A percentile compares a stretch with the other conserved stretches of the same genome.
Conservation (phyloP, 1,140 invertebrate species). For the Drosophila willistoni region DNA sequence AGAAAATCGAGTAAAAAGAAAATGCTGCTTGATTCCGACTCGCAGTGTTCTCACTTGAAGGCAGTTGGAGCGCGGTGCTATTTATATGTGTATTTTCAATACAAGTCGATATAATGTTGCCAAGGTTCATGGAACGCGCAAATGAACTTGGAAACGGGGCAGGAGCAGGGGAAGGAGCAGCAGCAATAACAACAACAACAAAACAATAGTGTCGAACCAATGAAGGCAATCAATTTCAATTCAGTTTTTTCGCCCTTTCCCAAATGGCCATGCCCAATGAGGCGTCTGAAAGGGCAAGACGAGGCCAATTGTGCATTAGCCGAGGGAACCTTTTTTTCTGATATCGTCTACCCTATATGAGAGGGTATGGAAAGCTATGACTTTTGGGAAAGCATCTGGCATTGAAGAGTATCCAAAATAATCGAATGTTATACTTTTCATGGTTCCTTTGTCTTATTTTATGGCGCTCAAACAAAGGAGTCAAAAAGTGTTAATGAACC, state of each 20-base stretch:
- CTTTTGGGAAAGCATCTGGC: neutral
- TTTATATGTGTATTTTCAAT: constrained; percentile 79
- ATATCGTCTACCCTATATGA: constrained; percentile 4
- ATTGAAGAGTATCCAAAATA: neutral
- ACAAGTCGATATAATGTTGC: constrained; percentile 77
- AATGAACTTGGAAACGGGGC: constrained; percentile 70
- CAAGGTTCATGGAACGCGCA: constrained; percentile 76
- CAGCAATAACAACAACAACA: constrained; percentile 34
- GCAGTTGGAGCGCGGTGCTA: constrained; percentile 67
- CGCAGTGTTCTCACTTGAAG: constrained; percentile 44
- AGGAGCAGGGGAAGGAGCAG: constrained; percentile 10
- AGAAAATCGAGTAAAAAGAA: constrained; percentile 30
- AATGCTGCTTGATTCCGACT: constrained; percentile 16
- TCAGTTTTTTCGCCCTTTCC: constrained; percentile 72
- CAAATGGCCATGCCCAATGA: constrained; percentile 66
- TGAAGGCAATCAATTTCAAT: constrained; percentile 81
- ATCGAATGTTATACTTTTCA: neutral
- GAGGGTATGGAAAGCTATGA: neutral
- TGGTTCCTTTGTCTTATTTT: constrained; percentile 29
- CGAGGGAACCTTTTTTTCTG: constrained; percentile 52
- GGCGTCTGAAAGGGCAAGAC: constrained; percentile 73
- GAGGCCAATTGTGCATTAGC: constrained; percentile 67
- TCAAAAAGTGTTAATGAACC: constrained; percentile 76
- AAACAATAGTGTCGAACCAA: constrained; percentile 40
- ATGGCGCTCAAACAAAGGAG: constrained; percentile 50